A percentile compares a stretch with the other conserved stretches of the same genome.
phyloP scores from a whole-genome alignment of 2,888 invertebrate genomes.

The Pyrgus malvae region DNA sequence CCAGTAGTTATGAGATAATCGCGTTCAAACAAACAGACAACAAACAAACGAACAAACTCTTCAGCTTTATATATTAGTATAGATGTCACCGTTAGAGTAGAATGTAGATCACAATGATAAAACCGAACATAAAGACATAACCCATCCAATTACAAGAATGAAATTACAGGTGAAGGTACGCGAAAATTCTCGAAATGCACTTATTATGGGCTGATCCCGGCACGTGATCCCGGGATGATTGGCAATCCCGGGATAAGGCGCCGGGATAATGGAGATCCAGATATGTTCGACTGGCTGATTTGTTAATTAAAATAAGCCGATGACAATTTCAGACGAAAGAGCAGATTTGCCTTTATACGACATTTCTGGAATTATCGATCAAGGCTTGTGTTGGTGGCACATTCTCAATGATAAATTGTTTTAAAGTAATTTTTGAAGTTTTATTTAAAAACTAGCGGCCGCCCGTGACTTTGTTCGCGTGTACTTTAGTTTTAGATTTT shows the following conservation, averaged over 20 bases:
- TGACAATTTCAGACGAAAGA: no score
- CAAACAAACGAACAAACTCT: no score
- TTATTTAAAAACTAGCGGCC: no score
- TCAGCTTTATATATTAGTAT: no score
- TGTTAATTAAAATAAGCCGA: constrained; percentile 24
- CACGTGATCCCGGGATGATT: constrained; percentile 62
- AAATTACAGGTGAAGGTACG: constrained; percentile 15
- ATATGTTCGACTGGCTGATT: constrained; percentile 26
- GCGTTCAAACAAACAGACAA: no score
- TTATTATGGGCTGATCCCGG: constrained; percentile 40
- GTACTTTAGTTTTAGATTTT: no score
- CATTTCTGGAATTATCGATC: neutral
- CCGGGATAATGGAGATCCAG: constrained; percentile 51
- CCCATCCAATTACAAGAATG: constrained; percentile 17
- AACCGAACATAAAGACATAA: constrained; percentile 12
- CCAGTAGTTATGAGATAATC: no score
- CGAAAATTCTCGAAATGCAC: constrained; percentile 42
- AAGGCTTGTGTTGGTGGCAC: no score
- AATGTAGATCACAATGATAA: neutral
- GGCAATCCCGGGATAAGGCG: constrained; percentile 60
- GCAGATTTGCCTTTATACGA: neutral
- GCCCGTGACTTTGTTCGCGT: no score
- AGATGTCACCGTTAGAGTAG: neutral
- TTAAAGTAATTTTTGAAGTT: no score
- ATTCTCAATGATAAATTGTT: no score